Conservation (phyloP, 2,888 invertebrate species). For the Cerastis rubricosa region DNA sequence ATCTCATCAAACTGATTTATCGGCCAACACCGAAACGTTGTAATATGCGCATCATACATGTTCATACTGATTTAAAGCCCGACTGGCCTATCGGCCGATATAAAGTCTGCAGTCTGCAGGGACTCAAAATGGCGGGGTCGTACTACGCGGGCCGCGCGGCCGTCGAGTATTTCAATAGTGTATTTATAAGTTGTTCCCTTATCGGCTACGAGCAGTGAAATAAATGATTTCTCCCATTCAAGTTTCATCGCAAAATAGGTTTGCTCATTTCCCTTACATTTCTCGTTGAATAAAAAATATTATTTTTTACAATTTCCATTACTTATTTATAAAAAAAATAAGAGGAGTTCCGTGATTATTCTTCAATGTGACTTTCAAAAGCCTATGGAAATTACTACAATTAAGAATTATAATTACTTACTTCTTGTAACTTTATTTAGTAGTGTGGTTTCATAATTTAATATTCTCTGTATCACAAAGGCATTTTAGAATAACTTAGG, state of each 20-base stretch:
- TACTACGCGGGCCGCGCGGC: conserved; percentile 2
- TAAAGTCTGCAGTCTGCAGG: neutral
- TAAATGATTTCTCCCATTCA: conserved; percentile 31
- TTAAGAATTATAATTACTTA: neutral
- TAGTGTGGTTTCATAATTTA: conserved; percentile 2
- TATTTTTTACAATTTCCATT: neutral
- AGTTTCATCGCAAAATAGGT: conserved; percentile 7
- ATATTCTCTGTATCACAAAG: neutral
- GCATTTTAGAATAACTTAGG: neutral
- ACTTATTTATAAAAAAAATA: neutral
- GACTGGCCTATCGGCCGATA: neutral
- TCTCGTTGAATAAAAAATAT: neutral
- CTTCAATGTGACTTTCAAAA: neutral
- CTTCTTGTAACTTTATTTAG: neutral
- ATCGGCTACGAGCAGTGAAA: conserved; percentile 41
- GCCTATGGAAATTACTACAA: neutral
- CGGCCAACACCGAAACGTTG: neutral
- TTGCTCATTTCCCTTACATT: conserved; percentile 15
- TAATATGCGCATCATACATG: neutral
- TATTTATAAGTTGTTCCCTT: conserved; percentile 49
- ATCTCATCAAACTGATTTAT: too few relatives aligned
- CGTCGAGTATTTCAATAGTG: conserved; percentile 49
- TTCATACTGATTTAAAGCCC: neutral
- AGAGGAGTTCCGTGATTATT: neutral
- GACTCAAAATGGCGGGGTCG: conserved; percentile 24